Evolutionary conservation across 2,888 invertebrate species (phyloP).

Genomic region (Germaria angustata): DNA sequence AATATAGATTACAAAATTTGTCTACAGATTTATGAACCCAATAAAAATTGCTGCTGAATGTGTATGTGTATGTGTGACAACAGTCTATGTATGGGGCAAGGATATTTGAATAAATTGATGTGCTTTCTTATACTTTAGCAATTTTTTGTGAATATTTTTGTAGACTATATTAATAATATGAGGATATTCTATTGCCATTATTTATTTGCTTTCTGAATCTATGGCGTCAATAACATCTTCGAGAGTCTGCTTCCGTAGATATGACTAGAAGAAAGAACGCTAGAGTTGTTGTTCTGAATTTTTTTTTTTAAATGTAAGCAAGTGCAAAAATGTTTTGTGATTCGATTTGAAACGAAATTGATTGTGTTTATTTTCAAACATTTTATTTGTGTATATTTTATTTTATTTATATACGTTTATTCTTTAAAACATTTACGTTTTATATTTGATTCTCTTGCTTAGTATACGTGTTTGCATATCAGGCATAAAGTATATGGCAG

Average conservation of each 20-base stretch:
- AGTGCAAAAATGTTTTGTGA: slow-evolving; percentile 22
- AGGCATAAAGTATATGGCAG: slow-evolving; percentile 29
- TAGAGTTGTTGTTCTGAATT: not conserved
- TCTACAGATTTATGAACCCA: slow-evolving; percentile 58
- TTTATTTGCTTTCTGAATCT: slow-evolving; percentile 58
- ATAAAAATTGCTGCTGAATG: slow-evolving; percentile 23
- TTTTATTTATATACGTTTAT: not conserved
- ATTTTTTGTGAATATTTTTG: slow-evolving; percentile 22
- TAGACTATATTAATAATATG: slow-evolving; percentile 57
- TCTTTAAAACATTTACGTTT: not conserved
- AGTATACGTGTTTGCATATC: not conserved
- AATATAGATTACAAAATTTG: slow-evolving; percentile 9
- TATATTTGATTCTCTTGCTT: not conserved
- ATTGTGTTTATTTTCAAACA: slow-evolving; percentile 55
- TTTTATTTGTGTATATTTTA: slow-evolving; percentile 45
- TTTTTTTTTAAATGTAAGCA: not conserved
- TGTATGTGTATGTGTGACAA: not conserved
- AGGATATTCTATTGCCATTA: slow-evolving; percentile 57
- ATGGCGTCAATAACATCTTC: slow-evolving; percentile 42
- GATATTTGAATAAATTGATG: slow-evolving; percentile 50
- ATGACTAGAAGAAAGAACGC: not conserved
- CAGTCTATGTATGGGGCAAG: not conserved
- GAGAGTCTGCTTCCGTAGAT: not conserved
- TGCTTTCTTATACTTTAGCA: not conserved
- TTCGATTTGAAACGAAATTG: slow-evolving; percentile 49